Base-by-base conservation (phyloP, 35 echinoderm and acorn worm species). In the Chiridota heheva region DNA sequence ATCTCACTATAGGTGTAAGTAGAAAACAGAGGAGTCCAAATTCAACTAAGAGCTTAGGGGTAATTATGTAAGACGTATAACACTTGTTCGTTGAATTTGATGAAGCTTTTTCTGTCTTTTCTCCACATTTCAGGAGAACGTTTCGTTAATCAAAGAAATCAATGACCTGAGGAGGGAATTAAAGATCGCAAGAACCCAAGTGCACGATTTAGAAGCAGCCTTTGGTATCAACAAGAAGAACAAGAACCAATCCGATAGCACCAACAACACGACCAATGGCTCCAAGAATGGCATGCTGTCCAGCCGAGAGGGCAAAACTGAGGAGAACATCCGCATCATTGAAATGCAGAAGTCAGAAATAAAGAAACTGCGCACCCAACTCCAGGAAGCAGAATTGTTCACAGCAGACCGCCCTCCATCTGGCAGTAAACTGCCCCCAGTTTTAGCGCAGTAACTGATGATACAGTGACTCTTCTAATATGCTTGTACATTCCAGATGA, bases 131-230 rank as follows among this genome's bases (percentile, higher is more conserved):
- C 85, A 98, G 95, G 95, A 92, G 83, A 98, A 91, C 74, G 89
- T 98, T 26, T 98, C 95, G 20, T 81, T 98, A 12, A 91, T 98
- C 80, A 98, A 98, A 48, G 95, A 97, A 73, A 98, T 98, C 61
- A 98, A 97, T 63, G 95, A 98, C 63, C 69, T 98, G 37, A 58
- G 93, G n/a, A 43, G 95, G 40, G 95, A 97, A 59, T 85, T 98
- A 47, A 98, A 98, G 68, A 92, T 92, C 30, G 89, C 95, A 15
- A 80, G 95, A 35, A 98, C 89, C 31, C 95, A 91, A 51, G 95
- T 98, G 49, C 95, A 97, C 33, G 95, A 98, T 45, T 55, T 98
- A n/a, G 95, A 98, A 49, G 95, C 95, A 1, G 89, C 95, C 59
- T 81, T 98, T 26, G 95, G 95, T 6, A 88, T 98, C 73, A 97